Evolutionary conservation across 2,797 vertebrate genomes (phyloP), one percentile per base, ranked within the genome.

Genomic region (Potorous gilbertii): DNA sequence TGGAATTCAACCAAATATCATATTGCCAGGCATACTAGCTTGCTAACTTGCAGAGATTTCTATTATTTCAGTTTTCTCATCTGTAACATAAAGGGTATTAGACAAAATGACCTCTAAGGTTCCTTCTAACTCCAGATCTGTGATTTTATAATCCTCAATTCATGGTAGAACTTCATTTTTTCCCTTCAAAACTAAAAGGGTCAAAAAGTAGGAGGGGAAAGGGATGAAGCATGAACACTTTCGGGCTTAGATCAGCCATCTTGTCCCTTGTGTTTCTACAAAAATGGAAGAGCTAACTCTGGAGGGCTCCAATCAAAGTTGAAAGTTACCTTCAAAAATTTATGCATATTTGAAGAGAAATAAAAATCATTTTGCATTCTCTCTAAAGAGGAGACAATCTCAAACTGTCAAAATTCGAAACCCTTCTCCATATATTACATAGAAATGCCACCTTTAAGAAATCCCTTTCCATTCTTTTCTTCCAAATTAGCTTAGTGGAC

Each of bases 251-350:
- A 97, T 97, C 94, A 97, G 92, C 40, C 74, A 96, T 96, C 94
- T 95, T 93, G 31, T 95, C 94, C 93, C 54, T 95, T 97, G 93
- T 66, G n/a, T 92, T 98, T 97, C 98, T 96, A 97, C 16, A 96
- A 28, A 92, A 91, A 92, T 90, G 92, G 0, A 24, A 98, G 98
- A 46, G 96, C 95, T 95, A 94, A 91, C 97, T 98, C 98, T 97
- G 97, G 95, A 98, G 96, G 95, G 90, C 93, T 97, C 92, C 98
- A 98, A 98, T 98, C 95, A 97, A 98, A 98, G 92, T 91, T 98
- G 98, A 98, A 99, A 98, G 98, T 98, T 99, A 99, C 98, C 98
- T 98, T 99, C 98, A 99, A 98, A 97, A 98, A 98, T 97, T 97
- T 98, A 98, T 98, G 98, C 97, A 98, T 98, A 98, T 98, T 98